These are phyloP conservation scores for Desoria tigrina DNA, from an alignment of 2,888 invertebrate genomes.

Conservation along the genomic window DNA sequence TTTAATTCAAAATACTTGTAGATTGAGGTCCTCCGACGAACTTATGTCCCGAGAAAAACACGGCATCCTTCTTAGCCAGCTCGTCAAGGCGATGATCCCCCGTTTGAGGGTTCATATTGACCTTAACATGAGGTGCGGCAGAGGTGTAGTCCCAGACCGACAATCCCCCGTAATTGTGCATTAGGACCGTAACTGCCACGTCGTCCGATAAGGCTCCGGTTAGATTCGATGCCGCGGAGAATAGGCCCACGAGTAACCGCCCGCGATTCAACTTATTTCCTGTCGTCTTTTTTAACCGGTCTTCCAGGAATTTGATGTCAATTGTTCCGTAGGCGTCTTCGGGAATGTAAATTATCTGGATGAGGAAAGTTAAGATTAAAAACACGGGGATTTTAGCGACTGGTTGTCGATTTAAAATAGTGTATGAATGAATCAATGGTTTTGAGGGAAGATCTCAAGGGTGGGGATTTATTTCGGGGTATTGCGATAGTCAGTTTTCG, in stretches of 20 bases:
- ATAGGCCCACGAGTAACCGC: conserved; percentile 77
- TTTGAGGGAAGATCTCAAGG: too few species aligned
- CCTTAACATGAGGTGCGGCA: conserved; percentile 73
- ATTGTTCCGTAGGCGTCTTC: conserved; percentile 28
- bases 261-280: conserved; percentile 56
- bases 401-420: too few species aligned
- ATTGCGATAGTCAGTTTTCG: too few species aligned
- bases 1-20: conserved; percentile 31
- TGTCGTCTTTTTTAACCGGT: conserved; percentile 18
- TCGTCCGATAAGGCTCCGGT: conserved; percentile 85
- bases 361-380: not conserved
- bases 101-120: conserved; percentile 80
- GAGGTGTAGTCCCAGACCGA: conserved; percentile 89
- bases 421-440: too few species aligned
- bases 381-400: too few species aligned
- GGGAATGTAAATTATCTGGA: conserved; percentile 39
- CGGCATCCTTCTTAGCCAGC: conserved; percentile 74
- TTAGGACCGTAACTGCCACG: conserved; percentile 73
- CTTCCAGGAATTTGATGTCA: conserved; percentile 32
- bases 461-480: too few species aligned
- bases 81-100: conserved; percentile 61
- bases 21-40: conserved; percentile 34
- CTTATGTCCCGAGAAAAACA: conserved; percentile 56
- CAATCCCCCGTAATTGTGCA: conserved; percentile 79
- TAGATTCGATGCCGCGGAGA: conserved; percentile 83